Evolutionary conservation across 2,888 invertebrate genomes (phyloP).

Genomic region (Rotaria sp.): DNA sequence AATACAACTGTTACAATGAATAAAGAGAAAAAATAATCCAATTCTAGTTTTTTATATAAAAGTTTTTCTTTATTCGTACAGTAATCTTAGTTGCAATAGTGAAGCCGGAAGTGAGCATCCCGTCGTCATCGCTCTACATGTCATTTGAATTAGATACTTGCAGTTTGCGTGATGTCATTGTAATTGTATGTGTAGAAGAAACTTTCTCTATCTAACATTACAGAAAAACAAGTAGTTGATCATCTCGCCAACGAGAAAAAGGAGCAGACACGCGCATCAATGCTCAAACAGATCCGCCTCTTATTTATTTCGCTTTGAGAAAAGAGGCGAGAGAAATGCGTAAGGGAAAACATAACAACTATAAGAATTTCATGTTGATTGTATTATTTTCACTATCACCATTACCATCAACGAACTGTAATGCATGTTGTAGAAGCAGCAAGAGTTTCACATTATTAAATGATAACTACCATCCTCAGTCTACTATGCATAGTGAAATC

Average conservation of each 20-base stretch:
- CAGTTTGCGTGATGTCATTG: background rate
- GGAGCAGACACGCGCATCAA: background rate
- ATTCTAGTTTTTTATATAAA: background rate
- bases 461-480: background rate
- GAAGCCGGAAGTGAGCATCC: background rate
- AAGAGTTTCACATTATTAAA: slow-evolving; percentile 12
- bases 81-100: background rate
- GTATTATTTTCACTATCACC: slow-evolving; percentile 8
- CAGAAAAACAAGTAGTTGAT: background rate
- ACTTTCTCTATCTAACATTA: background rate
- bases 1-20: background rate
- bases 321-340: background rate
- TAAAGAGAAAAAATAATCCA: background rate
- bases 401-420: background rate
- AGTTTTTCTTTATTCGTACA: background rate
- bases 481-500: background rate
- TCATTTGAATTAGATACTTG: background rate
- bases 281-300: slow-evolving; percentile 1
- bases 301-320: background rate
- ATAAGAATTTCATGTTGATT: slow-evolving; percentile 16
- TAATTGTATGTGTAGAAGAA: background rate
- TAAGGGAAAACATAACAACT: background rate
- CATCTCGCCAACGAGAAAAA: background rate
- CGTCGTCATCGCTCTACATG: background rate
- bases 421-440: background rate